Evolutionary conservation across 2,888 invertebrate genomes (phyloP).

Genomic region (Conchocele bisecta): DNA sequence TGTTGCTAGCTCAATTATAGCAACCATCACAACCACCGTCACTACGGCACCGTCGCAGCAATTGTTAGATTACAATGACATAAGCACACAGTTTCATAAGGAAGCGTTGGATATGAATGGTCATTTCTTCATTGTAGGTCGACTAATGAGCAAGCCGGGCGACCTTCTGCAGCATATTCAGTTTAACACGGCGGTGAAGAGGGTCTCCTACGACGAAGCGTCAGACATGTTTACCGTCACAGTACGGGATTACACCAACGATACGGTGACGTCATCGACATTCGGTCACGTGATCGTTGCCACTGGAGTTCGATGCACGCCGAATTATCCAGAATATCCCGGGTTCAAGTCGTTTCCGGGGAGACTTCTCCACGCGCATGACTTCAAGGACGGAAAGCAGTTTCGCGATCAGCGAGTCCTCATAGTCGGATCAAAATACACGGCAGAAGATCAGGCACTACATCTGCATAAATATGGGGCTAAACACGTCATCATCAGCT

Average conservation of each 20-base stretch:
- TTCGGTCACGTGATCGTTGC: constrained; percentile 23
- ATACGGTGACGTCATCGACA: background rate
- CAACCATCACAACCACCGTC: too few species aligned
- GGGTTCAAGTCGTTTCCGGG: constrained; percentile 21
- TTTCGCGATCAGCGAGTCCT: constrained; percentile 18
- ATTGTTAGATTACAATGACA: too few species aligned
- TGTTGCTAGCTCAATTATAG: too few species aligned
- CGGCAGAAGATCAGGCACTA: constrained; percentile 18
- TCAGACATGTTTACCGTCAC: constrained; percentile 30
- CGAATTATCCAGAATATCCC: constrained; percentile 4
- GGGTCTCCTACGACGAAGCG: constrained; percentile 19
- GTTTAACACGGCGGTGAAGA: constrained; percentile 12
- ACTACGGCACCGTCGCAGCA: too few species aligned
- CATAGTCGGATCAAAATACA: constrained; percentile 7
- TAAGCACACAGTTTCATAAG: too few species aligned
- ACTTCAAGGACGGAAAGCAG: constrained; percentile 10
- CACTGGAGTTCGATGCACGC: constrained; percentile 2
- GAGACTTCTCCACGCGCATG: constrained; percentile 20
- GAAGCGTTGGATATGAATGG: background rate
- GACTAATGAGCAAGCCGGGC: background rate
- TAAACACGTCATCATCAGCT: background rate
- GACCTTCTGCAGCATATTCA: background rate
- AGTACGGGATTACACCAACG: background rate
- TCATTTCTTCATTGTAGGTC: background rate
- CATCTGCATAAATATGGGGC: constrained; percentile 1